Base-by-base conservation (phyloP, 2,888 invertebrate genomes). In the Digitonthophagus gazella region DNA sequence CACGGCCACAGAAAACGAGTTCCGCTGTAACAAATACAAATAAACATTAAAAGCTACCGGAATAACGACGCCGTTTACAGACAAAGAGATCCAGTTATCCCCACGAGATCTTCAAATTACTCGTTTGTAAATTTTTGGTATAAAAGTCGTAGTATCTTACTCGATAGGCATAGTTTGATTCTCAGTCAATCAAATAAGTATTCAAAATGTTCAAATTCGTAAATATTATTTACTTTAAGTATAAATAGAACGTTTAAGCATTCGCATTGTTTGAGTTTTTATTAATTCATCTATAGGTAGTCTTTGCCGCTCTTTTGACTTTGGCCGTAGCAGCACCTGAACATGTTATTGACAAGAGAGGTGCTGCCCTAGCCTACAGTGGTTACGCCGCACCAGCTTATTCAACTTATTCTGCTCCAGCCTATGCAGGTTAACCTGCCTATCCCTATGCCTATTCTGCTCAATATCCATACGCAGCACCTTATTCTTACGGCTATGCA, bases 371-470 rank as follows among this genome's bases (percentile, higher is more conserved):
- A 19, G 65, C 65, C 15, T 68, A 68, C 15, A 66, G 73, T 19
- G 71, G 67, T 16, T 73, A 74, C 16, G 71, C 73, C 15, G 64
- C 22, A 28, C 22, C 64, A n/a, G 64, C 28, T 22, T 44, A 44
- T 57, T 6, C 57, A 15, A 6, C 57, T n/a, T 15, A 15, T 16
- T 15, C 15, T 57, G 57, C 57, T 57, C 57, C 57, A 57, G 57
- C 14, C 14, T 15, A 57, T 14, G 6, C 57, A 44, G 6, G 8
- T 44, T 44, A 44, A 19, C 66, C 28, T 15, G 68, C 76, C 15
- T 71, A 75, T 61, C 76, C 76, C 61, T 75, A 75, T 67, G 74
- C 74, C 14, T 76, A 74, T 28, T 73, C 74, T 74, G 77, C 80
- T 81, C 66, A 74, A 75, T 15, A 75, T 64, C 22, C 67, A 14